These are phyloP conservation scores for Platichthys flesus DNA, from an alignment of 2,113 vertebrate species.

Conservation along the genomic window DNA sequence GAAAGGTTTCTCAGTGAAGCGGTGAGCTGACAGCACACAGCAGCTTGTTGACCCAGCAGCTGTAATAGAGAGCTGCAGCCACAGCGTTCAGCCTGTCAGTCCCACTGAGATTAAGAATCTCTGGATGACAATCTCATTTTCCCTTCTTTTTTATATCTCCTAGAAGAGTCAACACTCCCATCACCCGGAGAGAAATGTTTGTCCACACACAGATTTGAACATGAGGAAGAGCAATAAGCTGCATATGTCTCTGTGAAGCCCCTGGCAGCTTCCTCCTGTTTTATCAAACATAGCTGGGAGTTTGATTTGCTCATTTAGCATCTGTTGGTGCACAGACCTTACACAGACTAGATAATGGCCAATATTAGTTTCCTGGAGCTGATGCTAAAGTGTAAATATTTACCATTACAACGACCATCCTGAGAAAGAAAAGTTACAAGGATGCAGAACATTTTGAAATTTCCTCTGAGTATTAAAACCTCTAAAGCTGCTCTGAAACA, in stretches of 20 bases:
- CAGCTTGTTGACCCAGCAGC: conserved; percentile 35
- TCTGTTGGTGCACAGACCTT: not conserved
- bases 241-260: not conserved
- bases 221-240: not conserved
- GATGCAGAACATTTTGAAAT: conserved; percentile 8
- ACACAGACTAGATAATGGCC: conserved; percentile 26
- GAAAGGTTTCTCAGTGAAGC: conserved; percentile 38
- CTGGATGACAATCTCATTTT: conserved; percentile 5
- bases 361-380: not conserved
- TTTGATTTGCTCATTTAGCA: conserved; percentile 13
- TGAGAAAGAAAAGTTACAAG: not conserved
- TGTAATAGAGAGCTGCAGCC: conserved; percentile 20
- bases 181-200: not conserved
- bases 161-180: not conserved
- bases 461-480: conserved; percentile 11
- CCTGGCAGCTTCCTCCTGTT: not conserved
- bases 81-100: conserved; percentile 14
- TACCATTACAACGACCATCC: not conserved
- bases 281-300: not conserved
- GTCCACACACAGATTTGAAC: not conserved
- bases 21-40: conserved; percentile 21
- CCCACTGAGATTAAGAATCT: conserved; percentile 1
- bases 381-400: conserved; percentile 19
- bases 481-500: not conserved
- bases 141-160: not conserved